These are phyloP conservation scores for Formicarius rufipectus DNA, from an alignment of 2,113 vertebrate genomes.

Conservation along the genomic window DNA sequence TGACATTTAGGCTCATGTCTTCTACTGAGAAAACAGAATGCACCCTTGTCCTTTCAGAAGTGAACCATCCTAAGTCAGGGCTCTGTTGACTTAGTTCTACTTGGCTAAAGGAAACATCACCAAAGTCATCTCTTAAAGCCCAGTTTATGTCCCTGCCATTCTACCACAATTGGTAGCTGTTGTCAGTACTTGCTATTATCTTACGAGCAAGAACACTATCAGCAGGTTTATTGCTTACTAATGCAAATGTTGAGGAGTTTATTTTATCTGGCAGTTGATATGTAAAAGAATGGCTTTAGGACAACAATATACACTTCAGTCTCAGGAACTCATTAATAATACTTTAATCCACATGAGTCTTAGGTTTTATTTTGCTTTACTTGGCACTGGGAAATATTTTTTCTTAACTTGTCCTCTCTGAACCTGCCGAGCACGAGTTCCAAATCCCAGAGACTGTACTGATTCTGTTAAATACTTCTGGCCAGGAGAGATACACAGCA, in stretches of 20 bases:
- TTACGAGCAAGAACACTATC: background rate
- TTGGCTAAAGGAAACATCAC: background rate
- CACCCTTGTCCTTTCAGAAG: background rate
- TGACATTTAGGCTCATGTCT: background rate
- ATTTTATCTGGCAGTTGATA: constrained; percentile 29
- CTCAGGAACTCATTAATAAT: constrained; percentile 13
- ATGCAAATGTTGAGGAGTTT: background rate
- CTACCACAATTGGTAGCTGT: background rate
- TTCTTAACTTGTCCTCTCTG: constrained; percentile 69
- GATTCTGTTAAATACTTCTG: constrained; percentile 80
- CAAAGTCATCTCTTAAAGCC: background rate
- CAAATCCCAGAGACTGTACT: constrained; percentile 82
- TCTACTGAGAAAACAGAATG: background rate
- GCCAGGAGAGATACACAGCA: constrained; percentile 83
- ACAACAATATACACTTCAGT: background rate
- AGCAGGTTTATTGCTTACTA: background rate
- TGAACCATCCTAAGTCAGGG: background rate
- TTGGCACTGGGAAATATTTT: constrained; percentile 30
- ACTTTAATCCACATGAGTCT: constrained; percentile 1
- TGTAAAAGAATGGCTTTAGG: background rate
- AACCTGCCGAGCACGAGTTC: constrained; percentile 77
- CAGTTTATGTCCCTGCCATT: background rate
- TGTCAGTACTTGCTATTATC: background rate
- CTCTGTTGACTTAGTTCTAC: background rate
- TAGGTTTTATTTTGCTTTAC: constrained; percentile 48